Conservation (phyloP, 1,140 invertebrate genomes). For the Diorhabda carinulata region DNA sequence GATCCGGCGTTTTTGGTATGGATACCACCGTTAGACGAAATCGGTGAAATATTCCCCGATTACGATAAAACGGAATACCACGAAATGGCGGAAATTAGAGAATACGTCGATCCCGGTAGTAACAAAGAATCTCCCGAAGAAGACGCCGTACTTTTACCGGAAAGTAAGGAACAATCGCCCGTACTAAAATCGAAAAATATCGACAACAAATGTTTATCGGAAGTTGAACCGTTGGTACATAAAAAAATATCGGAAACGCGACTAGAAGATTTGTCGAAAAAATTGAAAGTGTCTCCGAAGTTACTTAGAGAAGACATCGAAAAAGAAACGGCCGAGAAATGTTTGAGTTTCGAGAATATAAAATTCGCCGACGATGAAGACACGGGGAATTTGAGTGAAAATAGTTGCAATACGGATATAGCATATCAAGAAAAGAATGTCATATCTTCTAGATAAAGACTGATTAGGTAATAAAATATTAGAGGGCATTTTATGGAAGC, state of each 20-base stretch:
- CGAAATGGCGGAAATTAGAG: constrained; percentile 36
- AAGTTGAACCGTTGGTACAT: constrained; percentile 22
- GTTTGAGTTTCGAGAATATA: constrained; percentile 47
- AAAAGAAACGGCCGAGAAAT: constrained; percentile 52
- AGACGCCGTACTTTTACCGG: constrained; percentile 35
- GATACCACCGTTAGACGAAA: constrained; percentile 74
- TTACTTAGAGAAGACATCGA: constrained; percentile 37
- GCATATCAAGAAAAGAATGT: constrained; percentile 42
- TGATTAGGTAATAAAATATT: constrained; percentile 7
- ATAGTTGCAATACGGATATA: constrained; percentile 36
- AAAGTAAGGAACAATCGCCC: constrained; percentile 29
- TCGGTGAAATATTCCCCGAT: constrained; percentile 40
- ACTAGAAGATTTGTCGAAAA: constrained; percentile 40
- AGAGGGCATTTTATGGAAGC: too few species aligned
- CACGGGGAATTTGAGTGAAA: constrained; percentile 34
- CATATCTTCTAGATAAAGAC: constrained; percentile 38
- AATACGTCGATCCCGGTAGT: constrained; percentile 41
- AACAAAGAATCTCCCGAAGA: constrained; percentile 46
- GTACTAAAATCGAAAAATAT: background rate
- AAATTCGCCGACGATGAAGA: constrained; percentile 53
- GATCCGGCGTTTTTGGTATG: constrained; percentile 82
- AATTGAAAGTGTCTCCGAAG: constrained; percentile 23
- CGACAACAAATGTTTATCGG: constrained; percentile 26
- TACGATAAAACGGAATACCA: constrained; percentile 27
- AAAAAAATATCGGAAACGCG: constrained; percentile 35